Base-by-base conservation (phyloP, 92 coral and sea anemone genomes). In the Porites lobata region DNA sequence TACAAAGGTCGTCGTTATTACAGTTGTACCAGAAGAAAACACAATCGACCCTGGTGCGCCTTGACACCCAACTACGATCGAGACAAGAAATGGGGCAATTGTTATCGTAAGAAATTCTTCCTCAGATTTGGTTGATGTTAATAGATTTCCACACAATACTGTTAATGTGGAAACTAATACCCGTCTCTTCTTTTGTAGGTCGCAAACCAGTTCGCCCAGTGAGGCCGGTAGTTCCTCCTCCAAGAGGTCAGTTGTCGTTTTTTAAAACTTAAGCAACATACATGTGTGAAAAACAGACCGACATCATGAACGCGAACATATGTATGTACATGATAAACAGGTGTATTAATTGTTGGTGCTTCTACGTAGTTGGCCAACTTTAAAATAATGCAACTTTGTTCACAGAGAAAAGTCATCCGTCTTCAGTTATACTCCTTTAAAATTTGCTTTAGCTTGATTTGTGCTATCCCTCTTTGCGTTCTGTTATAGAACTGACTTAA, bases 31-130 rank as follows among this genome's bases (percentile, higher is more conserved):
- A 78, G 69, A n/a, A 87, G 69, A 47, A 74, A 81, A 38, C 79
- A 65, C 65, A 85, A 87, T 9, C 86, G 80, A 11, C 86, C 91
- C 1, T 93, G 96, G 96, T 93, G 96, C 84, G 89, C 96, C 6
- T 50, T 91, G 24, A 93, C 94, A 59, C 88, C 88, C 43, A 91
- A 78, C 78, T 93, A 84, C 70, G 96, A 93, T 73, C 78, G 85
- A 13, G 96, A 93, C 69, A 77, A 67, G 56, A 85, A 90, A 10
- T 77, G 92, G 90, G 92, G 94, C 24, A 53, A 76, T 70, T 93
- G 96, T 75, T 77, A 63, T 21, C 69, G 69, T 77, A 77, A 77
- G 82, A 21, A 29, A 19, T 75, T 1, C 3, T 21, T 19, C 0
- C 53, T 32, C 1, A 1, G 7, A n/a, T 52, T 53, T 51, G 14